Evolutionary conservation across 2,113 vertebrate genomes (phyloP), one percentile per base, ranked within the genome.

Genomic region (Perccottus glenii): DNA sequence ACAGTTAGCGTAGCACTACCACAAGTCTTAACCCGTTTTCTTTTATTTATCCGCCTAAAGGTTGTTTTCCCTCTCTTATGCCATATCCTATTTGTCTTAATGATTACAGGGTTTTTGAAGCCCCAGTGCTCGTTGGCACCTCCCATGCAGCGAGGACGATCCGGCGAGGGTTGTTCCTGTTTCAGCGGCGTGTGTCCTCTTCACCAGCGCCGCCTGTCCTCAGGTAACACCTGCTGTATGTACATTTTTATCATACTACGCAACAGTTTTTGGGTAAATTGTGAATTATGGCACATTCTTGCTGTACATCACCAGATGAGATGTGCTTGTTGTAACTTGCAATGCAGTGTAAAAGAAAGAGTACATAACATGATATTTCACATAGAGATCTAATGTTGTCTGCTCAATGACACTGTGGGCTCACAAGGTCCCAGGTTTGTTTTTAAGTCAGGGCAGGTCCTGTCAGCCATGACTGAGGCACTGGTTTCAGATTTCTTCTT

Each of bases 121-220:
- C 92, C 93, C 88, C 93, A 93, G 93, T 94, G 93, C 86, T 93
- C 93, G 9, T 58, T 94, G 86, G 90, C 92, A 57, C 87, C 92
- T 46, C 91, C 91, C 38, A 86, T 91, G 84, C 91, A 92, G 74
- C 87, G 92, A 87, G 91, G 90, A 15, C 89, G 92, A 16, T 72
- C 90, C 0, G 82, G 75, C 8, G 93, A 94, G 5, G 85, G 50
- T 1, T 94, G 93, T 82, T 89, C 93, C 77, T 94, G 93, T 72
- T 93, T 93, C 87, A 94, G 81, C 1, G 93, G 93, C 58, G 82
- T 93, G 86, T 94, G 93, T 75, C 87, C 70, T 52, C 91, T 94
- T 42, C 92, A 94, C 78, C 92, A 94, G 78, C 90, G 92, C 12
- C 88, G 92, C 67, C 76, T 92, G 10, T 91, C 93, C 75, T 78